Base-by-base conservation (phyloP, 1,140 invertebrate species). In the Cyclina sinensis region DNA sequence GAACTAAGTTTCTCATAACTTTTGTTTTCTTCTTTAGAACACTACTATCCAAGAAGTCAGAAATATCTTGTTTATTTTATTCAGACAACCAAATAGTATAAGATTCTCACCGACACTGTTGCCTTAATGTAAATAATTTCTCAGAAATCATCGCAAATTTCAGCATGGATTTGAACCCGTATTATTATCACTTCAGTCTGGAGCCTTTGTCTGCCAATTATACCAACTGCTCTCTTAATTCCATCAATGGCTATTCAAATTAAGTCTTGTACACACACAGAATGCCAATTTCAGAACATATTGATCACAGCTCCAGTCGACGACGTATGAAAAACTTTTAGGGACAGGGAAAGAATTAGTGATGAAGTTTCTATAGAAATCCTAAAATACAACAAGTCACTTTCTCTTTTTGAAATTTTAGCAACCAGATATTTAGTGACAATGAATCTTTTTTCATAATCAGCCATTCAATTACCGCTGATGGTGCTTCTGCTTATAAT, bases 191-290 rank as follows among this genome's bases (percentile, higher is more conserved):
- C 74, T 78, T 35, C 46, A 51, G 46, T 32, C 43, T 51, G 74
- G 46, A 57, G 32, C 48, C 74, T 82, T 82, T 62, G 57, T 86
- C 65, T 62, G 18, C 27, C 83, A 86, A 86, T 86, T 86, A 86
- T 86, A 30, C 70, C 70, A 59, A 86, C 62, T 86, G 83, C 83
- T 76, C 35, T 48, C 46, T 39, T 86, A 86, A 86, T 86, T 48
- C 54, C 73, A 51, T 86, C 70, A 86, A 86, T 86, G 83, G 83
- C 54, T 59, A 76, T 86, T 76, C 70, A 86, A 86, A 86, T 86
- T 86, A 86, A 86, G 83, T 32, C 73, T 16, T 48, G 83, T 48
- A 65, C 65, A 65, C 73, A 43, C 46, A 43, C 30, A 30, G 83
- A 86, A 86, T 76, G 70, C 35, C 68, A 86, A 76, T 74, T 73